phyloP scores from a whole-genome alignment of 2,888 invertebrate species.

The Apodemia duryi region DNA sequence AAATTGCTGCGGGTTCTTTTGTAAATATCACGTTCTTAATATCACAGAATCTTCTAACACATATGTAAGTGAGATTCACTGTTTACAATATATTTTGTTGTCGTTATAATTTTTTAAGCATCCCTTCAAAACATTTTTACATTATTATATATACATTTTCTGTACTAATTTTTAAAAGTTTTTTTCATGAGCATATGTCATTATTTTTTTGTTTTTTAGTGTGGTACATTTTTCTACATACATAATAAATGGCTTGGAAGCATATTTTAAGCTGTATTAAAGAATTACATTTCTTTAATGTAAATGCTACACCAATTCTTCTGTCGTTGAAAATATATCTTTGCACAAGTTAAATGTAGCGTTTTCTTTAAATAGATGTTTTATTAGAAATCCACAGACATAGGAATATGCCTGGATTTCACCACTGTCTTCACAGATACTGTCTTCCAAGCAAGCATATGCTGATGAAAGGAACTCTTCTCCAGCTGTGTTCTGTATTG shows the following conservation, averaged over 20 bases:
- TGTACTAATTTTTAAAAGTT: neutral
- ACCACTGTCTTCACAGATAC: neutral
- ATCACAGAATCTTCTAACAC: neutral
- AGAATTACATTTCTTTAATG: slow-evolving; percentile 8
- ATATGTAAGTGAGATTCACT: neutral
- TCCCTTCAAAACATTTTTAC: neutral
- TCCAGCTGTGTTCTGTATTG: neutral
- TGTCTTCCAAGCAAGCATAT: slow-evolving; percentile 6
- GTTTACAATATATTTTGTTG: neutral
- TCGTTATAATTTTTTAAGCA: neutral
- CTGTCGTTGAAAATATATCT: slow-evolving; percentile 19
- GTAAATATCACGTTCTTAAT: neutral
- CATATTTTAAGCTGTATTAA: neutral
- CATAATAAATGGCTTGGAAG: neutral
- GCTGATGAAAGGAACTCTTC: slow-evolving; percentile 5
- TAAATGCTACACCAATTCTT: slow-evolving; percentile 22
- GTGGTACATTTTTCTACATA: slow-evolving; percentile 2
- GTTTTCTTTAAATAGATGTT: neutral
- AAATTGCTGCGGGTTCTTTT: neutral
- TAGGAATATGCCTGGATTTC: slow-evolving; percentile 15
- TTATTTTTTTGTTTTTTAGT: neutral
- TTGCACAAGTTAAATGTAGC: neutral
- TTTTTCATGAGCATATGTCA: neutral
- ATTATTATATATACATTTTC: neutral
- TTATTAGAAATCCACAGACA: slow-evolving; percentile 17